These are phyloP conservation scores for Drosophila pallidifrons DNA, from an alignment of 1,140 invertebrate species.

Conservation along the genomic window DNA sequence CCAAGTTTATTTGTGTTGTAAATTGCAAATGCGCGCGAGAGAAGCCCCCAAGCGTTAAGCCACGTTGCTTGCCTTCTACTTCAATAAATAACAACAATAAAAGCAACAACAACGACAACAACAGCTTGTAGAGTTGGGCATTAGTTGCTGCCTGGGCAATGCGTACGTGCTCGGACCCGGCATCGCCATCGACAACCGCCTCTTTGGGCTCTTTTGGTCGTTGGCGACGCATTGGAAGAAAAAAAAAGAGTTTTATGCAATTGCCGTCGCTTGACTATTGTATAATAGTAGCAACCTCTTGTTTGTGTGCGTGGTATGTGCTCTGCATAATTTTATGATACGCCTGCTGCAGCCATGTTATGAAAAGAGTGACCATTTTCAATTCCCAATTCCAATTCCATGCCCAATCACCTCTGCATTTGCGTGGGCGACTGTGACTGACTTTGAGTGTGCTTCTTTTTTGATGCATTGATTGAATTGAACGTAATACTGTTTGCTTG, in stretches of 20 bases:
- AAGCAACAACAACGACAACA: conserved; percentile 28
- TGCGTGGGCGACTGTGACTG: conserved; percentile 59
- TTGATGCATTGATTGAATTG: conserved; percentile 82
- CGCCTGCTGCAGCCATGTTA: conserved; percentile 45
- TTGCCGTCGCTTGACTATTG: conserved; percentile 66
- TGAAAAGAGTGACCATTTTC: conserved; percentile 57
- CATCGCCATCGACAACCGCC: conserved; percentile 57
- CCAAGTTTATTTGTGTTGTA: conserved; percentile 77
- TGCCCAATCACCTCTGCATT: conserved; percentile 39
- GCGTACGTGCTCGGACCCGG: conserved; percentile 79
- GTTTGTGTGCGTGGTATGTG: conserved; percentile 71
- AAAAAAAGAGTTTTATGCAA: conserved; percentile 77
- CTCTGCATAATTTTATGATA: conserved; percentile 82
- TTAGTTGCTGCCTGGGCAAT: conserved; percentile 62
- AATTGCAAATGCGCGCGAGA: conserved; percentile 78
- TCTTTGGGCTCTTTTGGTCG: conserved; percentile 51
- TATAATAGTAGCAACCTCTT: conserved; percentile 63
- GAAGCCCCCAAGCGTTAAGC: conserved; percentile 34
- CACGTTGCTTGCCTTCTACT: conserved; percentile 46
- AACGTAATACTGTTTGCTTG: conserved; percentile 54
- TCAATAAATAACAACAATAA: conserved; percentile 78
- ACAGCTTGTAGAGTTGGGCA: conserved; percentile 60
- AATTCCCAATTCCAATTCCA: conserved; percentile 58
- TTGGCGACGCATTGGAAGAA: conserved; percentile 57
- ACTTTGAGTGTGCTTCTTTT: conserved; percentile 26